Evolutionary conservation across 2,888 invertebrate genomes (phyloP).

Genomic region (Alitta virens): DNA sequence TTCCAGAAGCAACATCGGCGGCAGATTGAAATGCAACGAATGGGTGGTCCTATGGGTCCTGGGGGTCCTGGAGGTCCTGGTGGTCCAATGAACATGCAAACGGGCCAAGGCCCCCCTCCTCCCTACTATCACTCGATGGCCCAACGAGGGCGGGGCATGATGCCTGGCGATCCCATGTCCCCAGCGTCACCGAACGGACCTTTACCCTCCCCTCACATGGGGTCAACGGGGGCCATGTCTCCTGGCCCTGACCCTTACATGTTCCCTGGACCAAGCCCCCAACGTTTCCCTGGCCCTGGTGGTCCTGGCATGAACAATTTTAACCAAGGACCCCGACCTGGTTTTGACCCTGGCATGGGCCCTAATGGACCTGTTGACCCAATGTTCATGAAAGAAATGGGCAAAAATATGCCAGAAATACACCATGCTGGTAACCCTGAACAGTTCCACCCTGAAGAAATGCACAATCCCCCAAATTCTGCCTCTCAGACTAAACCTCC

Average conservation of each 20-base stretch:
- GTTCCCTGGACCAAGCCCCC: constrained; percentile 7
- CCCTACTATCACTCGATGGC: constrained; percentile 26
- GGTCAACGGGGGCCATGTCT: constrained; percentile 13
- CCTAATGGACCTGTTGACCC: constrained; percentile 25
- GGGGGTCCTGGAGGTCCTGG: too few species aligned
- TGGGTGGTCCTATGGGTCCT: constrained; percentile 24
- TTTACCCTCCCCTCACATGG: constrained; percentile 18
- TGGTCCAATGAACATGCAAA: constrained; percentile 12
- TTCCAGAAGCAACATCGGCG: constrained; percentile 39
- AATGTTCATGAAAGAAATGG: constrained; percentile 22
- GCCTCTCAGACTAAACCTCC: constrained; percentile 46
- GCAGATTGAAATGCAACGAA: constrained; percentile 40
- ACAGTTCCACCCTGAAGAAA: constrained; percentile 45
- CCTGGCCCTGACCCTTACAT: constrained; percentile 23
- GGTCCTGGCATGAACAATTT: constrained; percentile 1
- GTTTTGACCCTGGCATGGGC: constrained; percentile 33
- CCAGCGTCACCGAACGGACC: constrained; percentile 43
- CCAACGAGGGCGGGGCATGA: background rate
- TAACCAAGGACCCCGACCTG: constrained; percentile 17
- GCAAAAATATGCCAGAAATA: constrained; percentile 34
- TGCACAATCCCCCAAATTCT: constrained; percentile 25
- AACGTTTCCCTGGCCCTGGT: constrained; percentile 1
- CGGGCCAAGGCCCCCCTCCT: constrained; percentile 38
- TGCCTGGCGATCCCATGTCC: constrained; percentile 37
- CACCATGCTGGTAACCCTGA: constrained; percentile 53